Evolutionary conservation across 2,888 invertebrate species (phyloP).

Genomic region (Antitype chi): DNA sequence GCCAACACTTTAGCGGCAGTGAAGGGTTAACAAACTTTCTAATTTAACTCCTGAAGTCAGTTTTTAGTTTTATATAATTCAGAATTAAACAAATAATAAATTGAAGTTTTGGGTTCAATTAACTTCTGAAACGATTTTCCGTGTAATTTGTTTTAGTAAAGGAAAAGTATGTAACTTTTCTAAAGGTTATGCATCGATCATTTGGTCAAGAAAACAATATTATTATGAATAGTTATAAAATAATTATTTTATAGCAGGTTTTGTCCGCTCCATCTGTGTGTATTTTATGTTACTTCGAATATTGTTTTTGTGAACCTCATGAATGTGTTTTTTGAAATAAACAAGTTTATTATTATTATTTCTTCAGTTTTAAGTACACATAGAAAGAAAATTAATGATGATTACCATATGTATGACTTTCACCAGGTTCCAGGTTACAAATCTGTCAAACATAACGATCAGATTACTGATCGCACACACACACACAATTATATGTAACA

Average conservation of each 20-base stretch:
- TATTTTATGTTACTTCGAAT: not conserved
- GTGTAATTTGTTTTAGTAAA: constrained; percentile 21
- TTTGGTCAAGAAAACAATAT: not conserved
- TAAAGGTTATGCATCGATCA: not conserved
- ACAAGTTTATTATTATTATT: too few relatives aligned
- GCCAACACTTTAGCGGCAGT: constrained; percentile 46
- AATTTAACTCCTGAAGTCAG: constrained; percentile 43
- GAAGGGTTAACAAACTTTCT: constrained; percentile 57
- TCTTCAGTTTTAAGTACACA: not conserved
- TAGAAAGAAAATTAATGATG: not conserved
- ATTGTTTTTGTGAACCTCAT: too few relatives aligned
- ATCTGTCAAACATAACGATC: not conserved
- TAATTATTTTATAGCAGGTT: not conserved
- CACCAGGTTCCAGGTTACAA: not conserved
- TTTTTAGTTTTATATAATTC: constrained; percentile 54
- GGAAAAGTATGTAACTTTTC: not conserved
- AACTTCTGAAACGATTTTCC: constrained; percentile 16
- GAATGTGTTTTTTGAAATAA: too few relatives aligned
- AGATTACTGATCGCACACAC: too few relatives aligned
- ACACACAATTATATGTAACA: too few relatives aligned
- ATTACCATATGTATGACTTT: not conserved
- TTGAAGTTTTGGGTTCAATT: constrained; percentile 43
- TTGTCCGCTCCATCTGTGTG: not conserved
- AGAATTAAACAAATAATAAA: constrained; percentile 34
- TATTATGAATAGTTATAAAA: not conserved